Conservation (phyloP, 2,888 invertebrate genomes). For the Dusona sp. region DNA sequence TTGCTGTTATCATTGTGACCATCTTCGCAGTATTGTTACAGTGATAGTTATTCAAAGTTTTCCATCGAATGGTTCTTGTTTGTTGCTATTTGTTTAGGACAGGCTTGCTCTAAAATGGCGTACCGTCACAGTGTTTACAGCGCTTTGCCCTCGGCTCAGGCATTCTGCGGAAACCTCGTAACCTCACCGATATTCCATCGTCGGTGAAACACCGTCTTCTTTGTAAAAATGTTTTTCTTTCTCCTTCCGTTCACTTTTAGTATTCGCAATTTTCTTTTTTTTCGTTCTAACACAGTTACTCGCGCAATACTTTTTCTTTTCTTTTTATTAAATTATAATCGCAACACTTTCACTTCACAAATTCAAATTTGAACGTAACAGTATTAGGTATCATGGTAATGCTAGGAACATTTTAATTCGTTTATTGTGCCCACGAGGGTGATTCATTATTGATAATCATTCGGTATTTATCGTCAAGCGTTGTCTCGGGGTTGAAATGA, state of each 20-base stretch:
- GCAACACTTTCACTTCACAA: slow-evolving; percentile 42
- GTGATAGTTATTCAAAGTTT: slow-evolving; percentile 44
- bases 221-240: slow-evolving; percentile 61
- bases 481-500: slow-evolving; percentile 21
- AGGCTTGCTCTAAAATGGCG: slow-evolving; percentile 72
- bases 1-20: slow-evolving; percentile 39
- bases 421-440: slow-evolving; percentile 19
- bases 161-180: slow-evolving; percentile 85
- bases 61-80: slow-evolving; percentile 25
- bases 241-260: slow-evolving; percentile 27
- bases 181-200: slow-evolving; percentile 84
- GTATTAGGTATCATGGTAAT: neutral
- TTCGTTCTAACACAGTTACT: neutral
- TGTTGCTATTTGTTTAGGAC: slow-evolving; percentile 43
- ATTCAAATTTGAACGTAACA: slow-evolving; percentile 35
- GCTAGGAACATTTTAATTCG: slow-evolving; percentile 46
- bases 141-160: slow-evolving; percentile 94
- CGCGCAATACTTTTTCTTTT: slow-evolving; percentile 16
- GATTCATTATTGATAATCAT: slow-evolving; percentile 28
- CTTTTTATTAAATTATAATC: neutral
- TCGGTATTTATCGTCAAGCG: slow-evolving; percentile 24
- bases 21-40: slow-evolving; percentile 48
- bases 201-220: slow-evolving; percentile 71
- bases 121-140: slow-evolving; percentile 97
- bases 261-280: slow-evolving; percentile 57